Evolutionary conservation across 2,888 invertebrate species (phyloP).

Genomic region (Leptinotarsa rubiginosa): DNA sequence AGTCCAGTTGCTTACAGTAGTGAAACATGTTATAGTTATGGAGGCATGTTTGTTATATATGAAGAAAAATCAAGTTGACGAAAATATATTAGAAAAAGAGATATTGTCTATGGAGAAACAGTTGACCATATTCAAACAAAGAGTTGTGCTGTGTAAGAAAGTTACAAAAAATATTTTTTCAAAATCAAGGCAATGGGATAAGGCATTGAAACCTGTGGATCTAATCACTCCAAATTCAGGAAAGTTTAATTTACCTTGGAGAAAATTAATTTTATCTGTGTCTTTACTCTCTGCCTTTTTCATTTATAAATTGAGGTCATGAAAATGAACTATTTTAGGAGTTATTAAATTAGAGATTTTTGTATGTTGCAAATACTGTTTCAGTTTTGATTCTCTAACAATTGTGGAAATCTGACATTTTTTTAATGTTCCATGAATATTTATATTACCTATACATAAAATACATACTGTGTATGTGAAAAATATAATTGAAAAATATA

Average conservation of each 20-base stretch:
- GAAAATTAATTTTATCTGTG: slow-evolving; percentile 46
- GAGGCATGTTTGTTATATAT: slow-evolving; percentile 71
- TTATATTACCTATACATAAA: no score
- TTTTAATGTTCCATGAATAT: no score
- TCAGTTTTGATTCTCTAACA: no score
- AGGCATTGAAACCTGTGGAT: slow-evolving; percentile 67
- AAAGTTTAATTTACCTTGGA: slow-evolving; percentile 48
- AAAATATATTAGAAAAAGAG: slow-evolving; percentile 41
- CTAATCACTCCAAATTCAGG: slow-evolving; percentile 62
- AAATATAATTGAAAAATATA: no score
- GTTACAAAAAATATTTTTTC: slow-evolving; percentile 36
- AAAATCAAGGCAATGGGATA: slow-evolving; percentile 66
- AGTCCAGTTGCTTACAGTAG: slow-evolving; percentile 68
- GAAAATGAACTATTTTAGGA: slow-evolving; percentile 1
- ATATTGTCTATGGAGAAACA: slow-evolving; percentile 36
- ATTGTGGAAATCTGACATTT: no score
- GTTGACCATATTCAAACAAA: slow-evolving; percentile 37
- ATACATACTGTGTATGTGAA: no score
- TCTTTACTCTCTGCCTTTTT: slow-evolving; percentile 39
- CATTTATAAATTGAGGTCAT: slow-evolving; percentile 24
- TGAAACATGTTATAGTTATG: slow-evolving; percentile 72
- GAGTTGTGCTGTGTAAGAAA: slow-evolving; percentile 35
- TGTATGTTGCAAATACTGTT: no score
- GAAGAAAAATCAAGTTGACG: slow-evolving; percentile 64
- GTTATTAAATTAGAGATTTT: neutral